Evolutionary conservation across 2,797 vertebrate genomes (phyloP), one percentile per base, ranked within the genome.

Genomic region (Synanceia verrucosa): DNA sequence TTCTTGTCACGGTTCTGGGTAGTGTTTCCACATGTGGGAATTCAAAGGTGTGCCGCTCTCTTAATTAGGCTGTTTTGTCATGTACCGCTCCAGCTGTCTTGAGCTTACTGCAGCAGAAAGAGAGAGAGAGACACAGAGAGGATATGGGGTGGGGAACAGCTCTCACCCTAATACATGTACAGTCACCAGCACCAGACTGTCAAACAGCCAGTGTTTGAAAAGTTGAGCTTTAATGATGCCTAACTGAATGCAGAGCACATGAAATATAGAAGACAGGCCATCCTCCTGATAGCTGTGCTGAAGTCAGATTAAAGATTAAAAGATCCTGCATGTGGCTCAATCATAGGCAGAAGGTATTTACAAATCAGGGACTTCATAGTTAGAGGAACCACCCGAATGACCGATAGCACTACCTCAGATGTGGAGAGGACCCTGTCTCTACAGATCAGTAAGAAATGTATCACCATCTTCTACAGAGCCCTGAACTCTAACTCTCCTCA

Each of bases 31-130:
- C 71, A 36, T 81, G 65, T 86, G 89, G 90, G 89, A 88, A 91
- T 91, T 91, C 57, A 83, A 80, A 91, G 83, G 72, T 88, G 73
- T 79, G 69, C 62, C 70, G 47, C 81, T 88, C 81, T 84, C 65
- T 90, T 91, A 92, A 93, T 94, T 90, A 89, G 89, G 81, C 82
- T 89, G 81, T 89, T 91, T 91, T 83, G 87, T 90, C 84, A 82
- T 86, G 89, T 80, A 85, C 70, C 6, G 67, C 81, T 89, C 85
- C 90, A 86, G 89, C 89, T 91, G 86, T 86, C 84, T 75, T 59
- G 28, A 58, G 50, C 69, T 53, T 55, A 59, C 84, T 89, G 85
- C 80, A 86, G 86, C 84, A 80, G 48, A 65, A 48, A 34, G 23
- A 37, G 48, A 65, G n/a, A 48, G 41, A 50, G 44, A 83, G 86